phyloP scores from a whole-genome alignment of 2,888 invertebrate species.

The Caenorhabditis sp. region DNA sequence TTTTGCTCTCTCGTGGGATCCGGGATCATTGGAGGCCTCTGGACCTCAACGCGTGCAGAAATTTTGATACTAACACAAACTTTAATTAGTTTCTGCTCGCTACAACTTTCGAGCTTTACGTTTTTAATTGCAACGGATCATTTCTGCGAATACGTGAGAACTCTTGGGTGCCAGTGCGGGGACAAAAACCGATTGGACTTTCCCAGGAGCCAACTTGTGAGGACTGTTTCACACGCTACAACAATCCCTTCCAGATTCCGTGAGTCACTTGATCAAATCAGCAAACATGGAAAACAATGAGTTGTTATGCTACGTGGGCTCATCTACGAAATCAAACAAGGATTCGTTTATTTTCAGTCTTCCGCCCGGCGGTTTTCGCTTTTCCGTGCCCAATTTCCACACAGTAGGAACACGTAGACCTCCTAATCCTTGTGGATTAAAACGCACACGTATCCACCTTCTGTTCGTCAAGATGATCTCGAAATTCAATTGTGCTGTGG shows the following conservation, averaged over 20 bases:
- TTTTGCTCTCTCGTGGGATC: slow-evolving; percentile 27
- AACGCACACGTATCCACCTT: neutral
- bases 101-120: slow-evolving; percentile 25
- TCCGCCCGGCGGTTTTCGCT: neutral
- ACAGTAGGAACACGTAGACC: slow-evolving; percentile 24
- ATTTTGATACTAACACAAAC: slow-evolving; percentile 40
- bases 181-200: neutral
- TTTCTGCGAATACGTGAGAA: slow-evolving; percentile 40
- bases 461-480: neutral
- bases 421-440: slow-evolving; percentile 10
- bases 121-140: slow-evolving; percentile 45
- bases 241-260: neutral
- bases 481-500: neutral
- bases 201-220: slow-evolving; percentile 9
- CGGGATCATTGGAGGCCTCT: neutral
- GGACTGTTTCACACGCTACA: slow-evolving; percentile 1
- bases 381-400: neutral
- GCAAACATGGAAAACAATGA: neutral
- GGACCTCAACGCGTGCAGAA: slow-evolving; percentile 26
- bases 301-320: slow-evolving; percentile 21
- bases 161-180: neutral
- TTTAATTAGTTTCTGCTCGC: slow-evolving; percentile 47
- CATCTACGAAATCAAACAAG: slow-evolving; percentile 30
- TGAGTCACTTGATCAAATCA: neutral
- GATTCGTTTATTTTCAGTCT: slow-evolving; percentile 30